phyloP scores from a whole-genome alignment of 2,113 vertebrate species.

The Pungitius pungitius region DNA sequence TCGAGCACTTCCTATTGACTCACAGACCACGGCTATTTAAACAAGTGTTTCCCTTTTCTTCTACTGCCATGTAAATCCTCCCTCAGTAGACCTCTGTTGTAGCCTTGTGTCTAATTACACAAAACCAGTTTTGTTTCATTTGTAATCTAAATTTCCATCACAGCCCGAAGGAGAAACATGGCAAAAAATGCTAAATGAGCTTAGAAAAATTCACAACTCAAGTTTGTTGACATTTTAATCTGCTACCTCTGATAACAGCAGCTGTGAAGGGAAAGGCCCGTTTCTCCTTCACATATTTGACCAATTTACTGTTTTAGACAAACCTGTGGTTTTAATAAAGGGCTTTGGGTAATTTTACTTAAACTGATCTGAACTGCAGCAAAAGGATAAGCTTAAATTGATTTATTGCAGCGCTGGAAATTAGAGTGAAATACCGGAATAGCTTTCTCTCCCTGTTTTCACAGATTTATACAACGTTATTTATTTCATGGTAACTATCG shows the following conservation, averaged over 20 bases:
- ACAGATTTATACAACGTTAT: background rate
- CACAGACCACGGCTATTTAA: constrained; percentile 38
- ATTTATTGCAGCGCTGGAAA: constrained; percentile 9
- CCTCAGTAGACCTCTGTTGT: constrained; percentile 21
- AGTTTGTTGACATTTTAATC: constrained; percentile 20
- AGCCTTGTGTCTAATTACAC: constrained; percentile 19
- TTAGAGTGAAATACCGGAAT: background rate
- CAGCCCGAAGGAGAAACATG: background rate
- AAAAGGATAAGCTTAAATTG: background rate
- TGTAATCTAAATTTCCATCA: constrained; percentile 27
- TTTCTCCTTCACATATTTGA: constrained; percentile 26
- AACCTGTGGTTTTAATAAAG: constrained; percentile 17
- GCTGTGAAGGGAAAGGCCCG: constrained; percentile 8
- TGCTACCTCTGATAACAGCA: constrained; percentile 21
- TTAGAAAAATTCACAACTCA: background rate
- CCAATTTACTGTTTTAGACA: background rate
- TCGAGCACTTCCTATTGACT: constrained; percentile 68
- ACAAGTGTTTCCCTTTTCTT: constrained; percentile 62
- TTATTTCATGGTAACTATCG: background rate
- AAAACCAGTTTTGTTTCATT: constrained; percentile 24
- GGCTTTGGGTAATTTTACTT: constrained; percentile 17
- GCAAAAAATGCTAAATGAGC: constrained; percentile 9
- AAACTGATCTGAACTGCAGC: constrained; percentile 21
- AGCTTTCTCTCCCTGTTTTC: background rate
- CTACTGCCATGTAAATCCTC: constrained; percentile 44